These are phyloP conservation scores for Allophyes oxyacanthae DNA, from an alignment of 2,888 invertebrate genomes.

Conservation along the genomic window DNA sequence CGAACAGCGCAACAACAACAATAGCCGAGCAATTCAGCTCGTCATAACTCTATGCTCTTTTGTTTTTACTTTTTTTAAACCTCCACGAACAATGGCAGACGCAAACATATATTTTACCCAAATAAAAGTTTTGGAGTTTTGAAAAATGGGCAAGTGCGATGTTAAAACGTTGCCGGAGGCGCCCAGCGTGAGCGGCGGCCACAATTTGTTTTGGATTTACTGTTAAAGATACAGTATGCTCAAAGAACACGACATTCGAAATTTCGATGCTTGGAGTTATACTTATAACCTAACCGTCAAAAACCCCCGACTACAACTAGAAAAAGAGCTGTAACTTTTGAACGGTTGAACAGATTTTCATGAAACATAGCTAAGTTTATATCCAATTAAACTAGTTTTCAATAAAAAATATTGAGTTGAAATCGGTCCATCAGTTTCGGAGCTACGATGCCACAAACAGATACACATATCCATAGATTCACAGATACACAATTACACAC, in stretches of 20 bases:
- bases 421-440: too few relatives aligned
- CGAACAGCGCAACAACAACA: constrained; percentile 40
- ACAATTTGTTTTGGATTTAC: constrained; percentile 22
- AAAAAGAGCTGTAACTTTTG: too few relatives aligned
- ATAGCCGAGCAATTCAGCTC: constrained; percentile 38
- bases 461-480: too few relatives aligned
- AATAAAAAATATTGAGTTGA: too few relatives aligned
- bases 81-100: constrained; percentile 40
- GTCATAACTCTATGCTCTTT: constrained; percentile 47
- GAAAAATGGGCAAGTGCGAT: constrained; percentile 40
- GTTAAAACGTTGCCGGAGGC: constrained; percentile 30
- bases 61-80: constrained; percentile 45
- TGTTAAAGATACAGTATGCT: constrained; percentile 20
- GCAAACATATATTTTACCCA: constrained; percentile 43
- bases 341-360: too few relatives aligned
- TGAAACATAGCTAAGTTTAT: too few relatives aligned
- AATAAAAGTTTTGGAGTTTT: constrained; percentile 50
- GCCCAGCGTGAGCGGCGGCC: constrained; percentile 16
- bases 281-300: too few relatives aligned
- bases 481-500: too few relatives aligned
- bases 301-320: too few relatives aligned
- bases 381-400: too few relatives aligned
- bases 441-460: too few relatives aligned
- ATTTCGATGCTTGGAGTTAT: constrained; percentile 6
- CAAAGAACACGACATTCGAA: constrained; percentile 13